Evolutionary conservation across 2,888 invertebrate genomes (phyloP), one percentile per base, ranked within the genome.

Genomic region (Melipona bicolor): DNA sequence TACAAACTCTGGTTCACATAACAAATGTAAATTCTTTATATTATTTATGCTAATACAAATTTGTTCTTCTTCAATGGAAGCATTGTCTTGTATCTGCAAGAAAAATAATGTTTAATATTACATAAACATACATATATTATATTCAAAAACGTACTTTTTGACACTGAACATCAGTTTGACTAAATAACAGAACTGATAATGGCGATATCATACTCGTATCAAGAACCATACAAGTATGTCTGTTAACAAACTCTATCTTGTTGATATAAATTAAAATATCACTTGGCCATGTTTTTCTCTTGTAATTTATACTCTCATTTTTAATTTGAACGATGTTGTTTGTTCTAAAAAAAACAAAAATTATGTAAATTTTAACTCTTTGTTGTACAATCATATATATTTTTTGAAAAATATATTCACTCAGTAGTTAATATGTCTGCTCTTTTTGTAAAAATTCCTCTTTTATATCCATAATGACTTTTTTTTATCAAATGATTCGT

Each of bases 271-370:
- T 94, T 1, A 96, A 87, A 64, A 96, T 95, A 17, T 95, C 93
- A 3, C 95, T 95, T 4, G 94, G 93, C 87, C 95, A 96, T 0
- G 89, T 78, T 36, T 92, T 92, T 59, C 96, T 93, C 32, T 95
- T 95, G 87, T 95, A 95, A 94, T 97, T 97, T 0, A 97, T 96
- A 92, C 96, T 97, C n/a, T 96, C 96, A 0, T 95, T 94, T 3
- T 96, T 95, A 64, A 97, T 95, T 83, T 96, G 95, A 0, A 96
- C 96, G 67, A 95, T 95, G 4, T 95, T 95, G 49, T 96, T 95
- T 82, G 95, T 93, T 76, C 97, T 97, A 83, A 78, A 67, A 64
- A 9, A 43, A 24, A 19, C 19, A 43, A 52, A 5, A 19, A 52
- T 32, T 59, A 36, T 43, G 19, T 50, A 27, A 59, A 19, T n/a